Percentiles rank a stretch among this genome's conserved stretches.
These are phyloP conservation scores for Xiphorhynchus erythropygius DNA, from an alignment of 2,797 vertebrate genomes.

Conservation along the genomic window DNA sequence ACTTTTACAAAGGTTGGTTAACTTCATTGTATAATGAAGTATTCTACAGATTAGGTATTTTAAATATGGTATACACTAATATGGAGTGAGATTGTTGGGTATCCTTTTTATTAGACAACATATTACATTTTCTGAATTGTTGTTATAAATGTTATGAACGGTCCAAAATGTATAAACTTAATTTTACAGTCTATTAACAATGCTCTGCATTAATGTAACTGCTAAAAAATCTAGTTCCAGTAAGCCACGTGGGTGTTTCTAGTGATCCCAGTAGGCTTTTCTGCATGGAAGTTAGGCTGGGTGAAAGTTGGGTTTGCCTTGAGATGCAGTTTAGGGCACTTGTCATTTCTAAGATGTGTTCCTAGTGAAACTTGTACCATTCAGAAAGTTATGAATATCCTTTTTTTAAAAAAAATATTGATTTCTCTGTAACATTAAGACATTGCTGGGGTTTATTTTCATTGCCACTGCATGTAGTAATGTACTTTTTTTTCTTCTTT, in stretches of 20 bases:
- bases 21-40: not conserved
- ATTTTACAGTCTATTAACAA: not conserved
- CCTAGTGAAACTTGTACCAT: not conserved
- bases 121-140: not conserved
- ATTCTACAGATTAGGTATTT: not conserved
- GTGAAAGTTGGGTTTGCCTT: not conserved
- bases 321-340: not conserved
- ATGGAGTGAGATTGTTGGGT: not conserved
- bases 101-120: not conserved
- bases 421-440: slow-evolving; percentile 17
- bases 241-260: not conserved
- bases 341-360: not conserved
- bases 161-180: not conserved
- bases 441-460: slow-evolving; percentile 10
- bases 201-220: not conserved
- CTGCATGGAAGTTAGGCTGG: not conserved
- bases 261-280: not conserved
- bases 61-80: not conserved
- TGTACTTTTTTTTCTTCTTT: slow-evolving; percentile 20
- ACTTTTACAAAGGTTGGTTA: not conserved
- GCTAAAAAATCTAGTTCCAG: not conserved
- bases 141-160: not conserved
- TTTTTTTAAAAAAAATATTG: not conserved
- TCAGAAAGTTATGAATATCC: slow-evolving; percentile 10
- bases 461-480: slow-evolving; percentile 61